Evolutionary conservation across 2,888 invertebrate genomes (phyloP).

Genomic region (Podotricha telesiphe): DNA sequence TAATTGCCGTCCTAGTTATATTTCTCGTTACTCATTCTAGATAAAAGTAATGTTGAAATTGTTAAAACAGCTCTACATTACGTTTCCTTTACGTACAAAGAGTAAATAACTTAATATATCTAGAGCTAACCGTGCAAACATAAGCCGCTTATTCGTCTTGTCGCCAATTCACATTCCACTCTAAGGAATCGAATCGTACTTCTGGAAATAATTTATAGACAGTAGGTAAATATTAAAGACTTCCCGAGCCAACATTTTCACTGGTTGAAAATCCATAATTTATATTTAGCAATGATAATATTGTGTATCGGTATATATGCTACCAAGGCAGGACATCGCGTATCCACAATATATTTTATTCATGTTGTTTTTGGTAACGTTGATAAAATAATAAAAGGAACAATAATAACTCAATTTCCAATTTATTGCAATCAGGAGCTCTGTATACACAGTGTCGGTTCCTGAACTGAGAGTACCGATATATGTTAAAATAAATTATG

Average conservation of each 20-base stretch:
- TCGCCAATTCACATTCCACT: slow-evolving; percentile 19
- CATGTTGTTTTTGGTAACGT: slow-evolving; percentile 35
- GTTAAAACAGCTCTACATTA: background rate
- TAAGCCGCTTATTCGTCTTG: slow-evolving; percentile 24
- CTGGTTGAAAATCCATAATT: background rate
- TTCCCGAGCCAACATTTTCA: background rate
- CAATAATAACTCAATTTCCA: slow-evolving; percentile 46
- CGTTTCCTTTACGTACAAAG: background rate
- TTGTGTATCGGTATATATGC: background rate
- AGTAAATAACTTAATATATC: slow-evolving; percentile 11
- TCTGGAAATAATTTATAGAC: slow-evolving; percentile 14
- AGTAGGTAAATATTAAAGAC: slow-evolving; percentile 2
- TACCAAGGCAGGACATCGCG: slow-evolving; percentile 3
- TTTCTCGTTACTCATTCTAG: background rate
- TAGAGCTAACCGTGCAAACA: slow-evolving; percentile 16
- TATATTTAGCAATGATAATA: background rate
- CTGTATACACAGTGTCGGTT: slow-evolving; percentile 36
- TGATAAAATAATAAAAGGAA: slow-evolving; percentile 40
- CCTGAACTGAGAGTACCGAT: slow-evolving; percentile 29
- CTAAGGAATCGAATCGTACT: slow-evolving; percentile 14
- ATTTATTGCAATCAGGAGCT: slow-evolving; percentile 46
- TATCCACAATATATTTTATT: slow-evolving; percentile 35
- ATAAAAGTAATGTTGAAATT: background rate
- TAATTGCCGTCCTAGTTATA: background rate
- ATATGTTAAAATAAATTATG: slow-evolving; percentile 35